Evolutionary conservation across 2,113 vertebrate species (phyloP), one percentile per base, ranked within the genome.

Genomic region (Atlantisia rogersi): DNA sequence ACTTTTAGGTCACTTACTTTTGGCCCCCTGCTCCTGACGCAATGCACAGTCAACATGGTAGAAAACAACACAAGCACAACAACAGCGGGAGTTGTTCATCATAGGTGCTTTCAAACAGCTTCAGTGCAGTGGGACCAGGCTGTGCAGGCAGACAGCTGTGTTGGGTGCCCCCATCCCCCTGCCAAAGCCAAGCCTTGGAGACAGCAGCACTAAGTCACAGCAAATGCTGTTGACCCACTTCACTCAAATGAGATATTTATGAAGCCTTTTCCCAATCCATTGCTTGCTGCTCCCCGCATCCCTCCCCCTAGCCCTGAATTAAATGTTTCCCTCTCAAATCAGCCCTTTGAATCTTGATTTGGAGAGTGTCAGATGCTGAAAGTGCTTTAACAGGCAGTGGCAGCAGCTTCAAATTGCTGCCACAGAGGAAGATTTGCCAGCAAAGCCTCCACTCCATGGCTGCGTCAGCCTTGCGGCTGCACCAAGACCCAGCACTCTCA

Each of bases 151-250:
- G 42, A 9, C 28, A 12, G 46, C 63, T 53, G 24, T 4, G 40
- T 20, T 39, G 20, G 14, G 63, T 86, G 79, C 73, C 76, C 68
- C 56, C 67, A 44, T 32, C 53, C 73, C 76, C 60, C 56, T 65
- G 39, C 39, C 53, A 20, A 21, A 82, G 15, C 46, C 52, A 6
- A 12, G 20, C 84, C 74, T 58, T 6, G 6, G 52, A 53, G 81
- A 12, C 82, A 60, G 58, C 87, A 52, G 78, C 87, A 76, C 74
- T 53, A 14, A 58, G 62, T 16, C 5, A 2, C 88, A 55, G 86
- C 82, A 50, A 67, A 67, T 18, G 11, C 80, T 8, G 15, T 3
- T 88, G 96, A 94, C 86, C 95, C 86, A 92, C 40, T 94, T 95
- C 44, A 21, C 67, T 28, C 24, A 12, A 46, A 81, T 35, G 52